Evolutionary conservation across 2,888 invertebrate species (phyloP), one percentile per base, ranked within the genome.

Genomic region (Thysanoteuthis rhombus): DNA sequence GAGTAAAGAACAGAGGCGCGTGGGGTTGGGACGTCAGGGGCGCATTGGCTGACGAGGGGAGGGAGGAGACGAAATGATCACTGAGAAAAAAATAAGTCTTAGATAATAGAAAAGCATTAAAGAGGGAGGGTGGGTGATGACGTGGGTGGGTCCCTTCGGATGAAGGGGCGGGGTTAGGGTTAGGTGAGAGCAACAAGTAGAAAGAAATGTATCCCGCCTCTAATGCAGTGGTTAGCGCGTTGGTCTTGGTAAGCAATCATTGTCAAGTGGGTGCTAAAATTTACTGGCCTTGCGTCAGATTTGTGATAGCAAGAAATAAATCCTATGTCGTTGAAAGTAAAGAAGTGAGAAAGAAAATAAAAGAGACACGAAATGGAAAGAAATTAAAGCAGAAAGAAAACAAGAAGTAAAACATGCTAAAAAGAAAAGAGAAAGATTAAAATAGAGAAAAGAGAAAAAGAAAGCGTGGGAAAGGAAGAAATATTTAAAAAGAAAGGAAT

Each of bases 111-210:
- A 25, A 75, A 16, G 75, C 10, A 19, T 10, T 10, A 32, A 58
- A 36, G n/a, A 75, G n/a, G n/a, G 36, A n/a, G 75, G n/a, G n/a
- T 36, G 75, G 36, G 75, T 75, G 75, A n/a, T n/a, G 75, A 75
- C 75, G 75, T 75, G 75, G 75, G 75, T 75, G 75, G 75, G 75
- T n/a, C 75, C 16, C n/a, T n/a, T 75, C 75, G n/a, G 75, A 75
- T n/a, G 75, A n/a, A 75, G 75, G n/a, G n/a, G 75, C 75, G 75
- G 75, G 75, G n/a, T 75, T n/a, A 75, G 75, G n/a, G n/a, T n/a
- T 6, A n/a, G 75, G 75, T 75, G 75, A 36, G 75, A 75, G 75
- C 75, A 75, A 75, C 75, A 75, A 75, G 75, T 75, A n/a, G 75
- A 75, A n/a, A 75, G 75, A 36, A 36, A 75, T 36, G 36, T 16